Evolutionary conservation across 2,888 invertebrate genomes (phyloP), one percentile per base, ranked within the genome.

Genomic region (Lepidonotus clava): DNA sequence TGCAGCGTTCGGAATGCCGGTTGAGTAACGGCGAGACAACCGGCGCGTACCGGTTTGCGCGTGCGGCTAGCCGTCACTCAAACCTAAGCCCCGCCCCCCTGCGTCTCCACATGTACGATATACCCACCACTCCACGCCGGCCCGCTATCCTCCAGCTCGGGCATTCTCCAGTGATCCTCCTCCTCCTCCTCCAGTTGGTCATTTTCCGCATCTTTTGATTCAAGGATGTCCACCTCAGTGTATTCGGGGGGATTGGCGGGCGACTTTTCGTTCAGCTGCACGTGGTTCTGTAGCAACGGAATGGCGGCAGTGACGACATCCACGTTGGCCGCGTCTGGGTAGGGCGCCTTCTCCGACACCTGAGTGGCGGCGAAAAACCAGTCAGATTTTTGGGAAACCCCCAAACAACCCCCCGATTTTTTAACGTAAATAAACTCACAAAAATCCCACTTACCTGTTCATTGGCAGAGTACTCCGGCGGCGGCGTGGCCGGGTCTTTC

Each of bases 121-220:
- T 87, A 87, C 87, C 76, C 85, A 87, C 87, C 83, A 46, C 66
- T 66, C 87, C 87, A 87, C 34, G 61, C 46, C 51, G 77, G 80
- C 1, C 83, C 53, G 24, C 24, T 83, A 32, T 87, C 87, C n/a
- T 40, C 34, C 21, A 85, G 40, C 34, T 67, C 83, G 14, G 87
- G 85, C 61, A 83, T 40, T 0, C 76, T 51, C 87, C 87, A 87
- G 1, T 83, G 87, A 46, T 87, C 87, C 21, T 51, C 67, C 5
- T 80, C 80, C 24, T 34, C 41, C 32, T 11, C 32, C 34, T 84
- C 66, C 40, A 5, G 5, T 36, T 76, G 24, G 8, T 6, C 36
- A 14, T 6, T 32, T 8, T 76, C 32, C 6, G 8, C 36, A 32
- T 76, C 36, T 32, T 32, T 76, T 5, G 6, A 14, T 8, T 14